Percentiles rank a stretch among this genome's conserved stretches.
phyloP scores from a whole-genome alignment of 92 coral and sea anemone genomes.

The Porites evermanni region DNA sequence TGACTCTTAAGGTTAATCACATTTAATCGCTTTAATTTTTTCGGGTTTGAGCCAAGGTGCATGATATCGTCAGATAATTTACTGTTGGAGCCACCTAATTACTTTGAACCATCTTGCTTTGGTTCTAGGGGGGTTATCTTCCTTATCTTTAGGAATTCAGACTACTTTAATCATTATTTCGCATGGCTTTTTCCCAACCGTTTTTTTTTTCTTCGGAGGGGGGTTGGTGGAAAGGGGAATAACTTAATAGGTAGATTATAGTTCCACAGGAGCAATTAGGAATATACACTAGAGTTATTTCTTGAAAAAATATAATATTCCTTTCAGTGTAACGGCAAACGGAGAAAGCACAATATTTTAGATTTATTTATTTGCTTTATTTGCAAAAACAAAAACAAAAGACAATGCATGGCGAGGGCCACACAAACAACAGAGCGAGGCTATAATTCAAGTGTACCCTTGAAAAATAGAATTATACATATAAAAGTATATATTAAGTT shows the following conservation, averaged over 20 bases:
- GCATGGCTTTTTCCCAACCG: not conserved
- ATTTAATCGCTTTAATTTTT: not conserved
- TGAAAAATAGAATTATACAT: too few species aligned
- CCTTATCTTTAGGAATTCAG: not conserved
- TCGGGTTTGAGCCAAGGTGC: constrained; percentile 7
- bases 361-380: too few species aligned
- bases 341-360: too few species aligned
- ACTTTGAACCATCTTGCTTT: not conserved
- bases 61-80: not conserved
- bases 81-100: not conserved
- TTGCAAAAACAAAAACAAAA: too few species aligned
- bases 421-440: too few species aligned
- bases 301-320: too few species aligned
- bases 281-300: too few species aligned
- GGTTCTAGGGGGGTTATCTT: not conserved
- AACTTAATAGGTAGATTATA: not conserved
- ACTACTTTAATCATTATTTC: not conserved
- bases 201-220: not conserved
- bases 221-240: not conserved
- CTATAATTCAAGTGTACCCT: too few species aligned
- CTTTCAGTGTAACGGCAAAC: too few species aligned
- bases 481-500: too few species aligned
- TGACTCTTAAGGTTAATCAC: not conserved
- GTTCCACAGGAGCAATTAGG: too few species aligned
- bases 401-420: too few species aligned